Evolutionary conservation across 1,140 invertebrate species (phyloP).

Genomic region (Diabrotica virgifera): DNA sequence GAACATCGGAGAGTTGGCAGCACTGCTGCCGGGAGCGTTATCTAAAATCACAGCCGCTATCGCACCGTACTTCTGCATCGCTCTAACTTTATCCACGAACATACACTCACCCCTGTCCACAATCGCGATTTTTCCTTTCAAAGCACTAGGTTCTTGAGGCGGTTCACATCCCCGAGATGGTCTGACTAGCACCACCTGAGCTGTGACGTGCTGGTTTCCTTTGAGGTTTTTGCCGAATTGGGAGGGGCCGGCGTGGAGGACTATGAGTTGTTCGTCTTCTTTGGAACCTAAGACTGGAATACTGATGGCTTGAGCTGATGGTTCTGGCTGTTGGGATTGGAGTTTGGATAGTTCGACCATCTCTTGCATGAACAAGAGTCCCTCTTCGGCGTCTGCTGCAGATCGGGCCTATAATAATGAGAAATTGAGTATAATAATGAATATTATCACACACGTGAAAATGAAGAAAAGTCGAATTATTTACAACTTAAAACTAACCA

Average conservation of each 20-base stretch:
- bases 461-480: no score
- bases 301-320: slow-evolving; percentile 57
- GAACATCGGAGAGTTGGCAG: slow-evolving; percentile 77
- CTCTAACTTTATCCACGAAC: slow-evolving; percentile 86
- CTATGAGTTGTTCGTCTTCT: slow-evolving; percentile 44
- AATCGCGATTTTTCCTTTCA: slow-evolving; percentile 78
- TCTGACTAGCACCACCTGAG: slow-evolving; percentile 60
- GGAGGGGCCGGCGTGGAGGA: slow-evolving; percentile 78
- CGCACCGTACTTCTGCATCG: slow-evolving; percentile 80
- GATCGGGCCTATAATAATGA: slow-evolving; percentile 69
- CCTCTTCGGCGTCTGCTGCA: slow-evolving; percentile 84
- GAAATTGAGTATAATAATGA: neutral
- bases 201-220: slow-evolving; percentile 58
- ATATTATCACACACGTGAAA: no score
- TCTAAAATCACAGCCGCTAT: slow-evolving; percentile 86
- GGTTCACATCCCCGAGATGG: slow-evolving; percentile 69
- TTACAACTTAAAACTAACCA: no score
- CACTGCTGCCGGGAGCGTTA: slow-evolving; percentile 72
- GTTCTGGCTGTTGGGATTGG: slow-evolving; percentile 61
- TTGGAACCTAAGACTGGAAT: slow-evolving; percentile 50
- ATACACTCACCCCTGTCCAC: slow-evolving; percentile 89
- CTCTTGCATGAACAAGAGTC: slow-evolving; percentile 94
- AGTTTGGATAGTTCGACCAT: slow-evolving; percentile 88
- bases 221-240: slow-evolving; percentile 83
- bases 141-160: slow-evolving; percentile 55